Conservation (phyloP, 2,797 vertebrate species). For the Acipenser oxyrinchus region DNA sequence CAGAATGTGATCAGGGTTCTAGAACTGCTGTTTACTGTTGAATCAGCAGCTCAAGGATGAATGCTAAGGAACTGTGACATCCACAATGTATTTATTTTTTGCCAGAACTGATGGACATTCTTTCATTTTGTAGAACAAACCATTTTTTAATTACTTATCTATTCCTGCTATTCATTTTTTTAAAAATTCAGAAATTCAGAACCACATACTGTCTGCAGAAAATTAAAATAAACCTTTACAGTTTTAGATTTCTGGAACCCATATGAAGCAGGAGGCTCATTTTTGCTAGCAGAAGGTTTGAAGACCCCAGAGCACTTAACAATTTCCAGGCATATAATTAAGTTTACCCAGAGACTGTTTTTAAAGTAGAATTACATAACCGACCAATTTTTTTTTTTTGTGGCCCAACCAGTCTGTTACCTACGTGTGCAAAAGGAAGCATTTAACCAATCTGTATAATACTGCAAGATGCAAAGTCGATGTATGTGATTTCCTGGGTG, state of each 20-base stretch:
- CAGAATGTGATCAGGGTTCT: constrained; percentile 33
- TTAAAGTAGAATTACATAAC: not conserved
- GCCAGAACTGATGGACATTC: too few relatives aligned
- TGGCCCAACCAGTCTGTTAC: not conserved
- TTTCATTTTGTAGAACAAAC: too few relatives aligned
- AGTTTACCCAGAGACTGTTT: not conserved
- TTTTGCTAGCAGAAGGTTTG: not conserved
- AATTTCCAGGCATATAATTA: not conserved
- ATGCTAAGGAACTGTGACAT: too few relatives aligned
- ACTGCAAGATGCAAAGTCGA: not conserved
- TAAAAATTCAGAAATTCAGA: too few relatives aligned
- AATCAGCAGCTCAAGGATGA: constrained; percentile 4
- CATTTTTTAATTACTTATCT: too few relatives aligned
- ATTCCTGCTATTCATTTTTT: too few relatives aligned
- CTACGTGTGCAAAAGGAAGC: not conserved
- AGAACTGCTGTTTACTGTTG: constrained; percentile 17
- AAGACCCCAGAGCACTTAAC: not conserved
- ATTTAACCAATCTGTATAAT: not conserved
- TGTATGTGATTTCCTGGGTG: not conserved
- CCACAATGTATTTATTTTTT: too few relatives aligned
- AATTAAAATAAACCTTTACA: too few relatives aligned
- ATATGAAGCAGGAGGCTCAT: too few relatives aligned
- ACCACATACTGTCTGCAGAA: too few relatives aligned
- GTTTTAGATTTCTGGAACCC: too few relatives aligned
- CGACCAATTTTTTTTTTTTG: not conserved